Base-by-base conservation (phyloP, 2,113 vertebrate species). In the Gracilinanus agilis region DNA sequence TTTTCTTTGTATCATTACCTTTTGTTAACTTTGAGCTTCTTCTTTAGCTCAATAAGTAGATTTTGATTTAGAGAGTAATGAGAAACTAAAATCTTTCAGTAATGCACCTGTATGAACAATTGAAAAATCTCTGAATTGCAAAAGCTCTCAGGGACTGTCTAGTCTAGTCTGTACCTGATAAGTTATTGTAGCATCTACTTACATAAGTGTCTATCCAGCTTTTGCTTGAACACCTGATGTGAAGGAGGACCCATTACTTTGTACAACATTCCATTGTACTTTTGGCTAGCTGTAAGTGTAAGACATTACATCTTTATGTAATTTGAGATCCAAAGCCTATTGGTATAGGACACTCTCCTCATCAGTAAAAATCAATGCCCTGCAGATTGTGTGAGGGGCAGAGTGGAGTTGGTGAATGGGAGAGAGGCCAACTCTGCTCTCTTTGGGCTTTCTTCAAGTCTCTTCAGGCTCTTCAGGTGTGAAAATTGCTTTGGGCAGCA, bases 31-130 rank as follows among this genome's bases (percentile, higher is more conserved):
- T 53, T 90, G 40, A 61, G 94, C 44, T 40, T 10, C 89, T 92
- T 54, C 92, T 92, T 94, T 93, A 92, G 95, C 16, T 89, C 53
- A 27, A 3, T 7, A 58, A 55, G 92, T 90, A 55, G 40, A 93
- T 90, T 93, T 4, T 55, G 88, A 54, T 92, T 95, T 97, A 94
- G 75, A 89, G 24, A 89, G 34, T 56, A 90, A 92, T 92, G 49
- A 88, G 91, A 94, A 44, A 19, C 44, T 93, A 67, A 89, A 9
- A 90, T 95, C n/a, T 83, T 95, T n/a, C 93, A 96, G 95, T 40
- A 34, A n/a, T 24, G 89, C 56, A 83, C 11, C 53, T 96, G 54
- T 88, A 40, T 94, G 88, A 95, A 54, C 53, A 93, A 91, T 2
- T 83, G n/a, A 83, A 83, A 34, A 83, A 83, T 40, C 19, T 23